phyloP scores from a whole-genome alignment of 1,140 invertebrate species.

The Drosophila repletoides region DNA sequence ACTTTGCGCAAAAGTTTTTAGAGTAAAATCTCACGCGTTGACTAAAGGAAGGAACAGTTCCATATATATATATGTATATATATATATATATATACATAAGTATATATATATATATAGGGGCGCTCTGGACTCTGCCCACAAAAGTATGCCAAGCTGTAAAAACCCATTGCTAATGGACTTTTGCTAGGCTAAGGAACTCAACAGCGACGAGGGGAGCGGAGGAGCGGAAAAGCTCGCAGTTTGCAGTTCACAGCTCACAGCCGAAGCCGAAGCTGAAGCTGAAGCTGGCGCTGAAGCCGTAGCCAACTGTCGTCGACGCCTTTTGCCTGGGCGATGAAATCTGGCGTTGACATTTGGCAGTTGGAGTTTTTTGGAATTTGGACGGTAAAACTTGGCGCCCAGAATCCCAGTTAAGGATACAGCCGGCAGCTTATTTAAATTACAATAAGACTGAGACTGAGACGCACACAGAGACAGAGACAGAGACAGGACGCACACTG shows the following conservation, averaged over 20 bases:
- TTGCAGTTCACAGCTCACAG: too few relatives aligned
- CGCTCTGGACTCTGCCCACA: constrained; percentile 29
- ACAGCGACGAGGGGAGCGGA: not conserved
- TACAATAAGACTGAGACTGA: constrained; percentile 63
- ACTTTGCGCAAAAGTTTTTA: constrained; percentile 69
- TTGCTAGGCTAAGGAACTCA: constrained; percentile 44
- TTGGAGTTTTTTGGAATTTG: constrained; percentile 50
- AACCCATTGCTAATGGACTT: constrained; percentile 79
- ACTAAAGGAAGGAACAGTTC: constrained; percentile 17
- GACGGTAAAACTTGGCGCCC: constrained; percentile 48
- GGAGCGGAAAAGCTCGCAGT: too few relatives aligned
- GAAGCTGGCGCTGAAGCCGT: not conserved
- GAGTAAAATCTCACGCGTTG: constrained; percentile 70
- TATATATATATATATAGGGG: too few relatives aligned
- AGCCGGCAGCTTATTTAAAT: constrained; percentile 69
- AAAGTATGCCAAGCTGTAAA: constrained; percentile 76
- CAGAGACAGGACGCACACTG: too few relatives aligned
- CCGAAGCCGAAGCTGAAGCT: not conserved
- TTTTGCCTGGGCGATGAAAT: constrained; percentile 59
- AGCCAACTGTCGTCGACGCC: constrained; percentile 62
- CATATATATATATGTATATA: too few relatives aligned
- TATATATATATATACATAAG: too few relatives aligned
- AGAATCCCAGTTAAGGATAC: not conserved
- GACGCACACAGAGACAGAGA: too few relatives aligned
- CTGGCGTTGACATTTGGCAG: constrained; percentile 77